Conservation (phyloP, 2,888 invertebrate genomes). For the Spodoptera picta region DNA sequence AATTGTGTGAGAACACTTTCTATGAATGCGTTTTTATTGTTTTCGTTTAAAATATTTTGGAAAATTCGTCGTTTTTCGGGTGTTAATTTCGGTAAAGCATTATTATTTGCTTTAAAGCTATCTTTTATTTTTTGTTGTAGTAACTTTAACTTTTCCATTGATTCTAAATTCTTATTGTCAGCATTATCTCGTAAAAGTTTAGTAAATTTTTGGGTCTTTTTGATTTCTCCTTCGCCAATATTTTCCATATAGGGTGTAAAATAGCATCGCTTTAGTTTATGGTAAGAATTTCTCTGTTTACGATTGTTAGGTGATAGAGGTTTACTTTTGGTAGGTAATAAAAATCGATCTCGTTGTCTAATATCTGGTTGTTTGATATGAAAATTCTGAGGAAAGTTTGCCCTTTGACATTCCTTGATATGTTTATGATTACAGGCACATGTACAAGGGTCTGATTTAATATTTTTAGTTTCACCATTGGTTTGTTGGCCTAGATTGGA, state of each 20-base stretch:
- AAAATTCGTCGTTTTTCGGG: background rate
- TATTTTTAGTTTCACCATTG: conserved; percentile 61
- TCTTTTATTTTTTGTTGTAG: conserved; percentile 8
- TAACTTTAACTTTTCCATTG: conserved; percentile 15
- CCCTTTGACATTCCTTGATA: conserved; percentile 45
- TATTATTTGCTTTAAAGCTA: background rate
- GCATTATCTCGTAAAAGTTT: conserved; percentile 1
- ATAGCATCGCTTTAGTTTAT: conserved; percentile 57
- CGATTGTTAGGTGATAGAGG: conserved; percentile 29
- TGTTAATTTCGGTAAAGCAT: conserved; percentile 5
- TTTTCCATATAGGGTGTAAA: conserved; percentile 50
- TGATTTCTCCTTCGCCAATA: conserved; percentile 41
- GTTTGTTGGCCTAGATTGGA: conserved; percentile 52
- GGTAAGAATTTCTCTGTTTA: conserved; percentile 42
- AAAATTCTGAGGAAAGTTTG: conserved; percentile 44
- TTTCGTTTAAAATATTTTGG: conserved; percentile 8
- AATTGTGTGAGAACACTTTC: background rate
- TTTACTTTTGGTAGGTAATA: conserved; percentile 13
- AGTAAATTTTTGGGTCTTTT: conserved; percentile 5
- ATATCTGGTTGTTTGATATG: conserved; percentile 18
- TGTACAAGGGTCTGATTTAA: conserved; percentile 73
- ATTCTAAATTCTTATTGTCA: background rate
- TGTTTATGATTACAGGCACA: conserved; percentile 62
- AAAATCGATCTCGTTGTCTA: conserved; percentile 4
- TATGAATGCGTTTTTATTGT: conserved; percentile 2